Evolutionary conservation across 2,113 vertebrate species (phyloP), one percentile per base, ranked within the genome.

Genomic region (Chionodraco myersi): DNA sequence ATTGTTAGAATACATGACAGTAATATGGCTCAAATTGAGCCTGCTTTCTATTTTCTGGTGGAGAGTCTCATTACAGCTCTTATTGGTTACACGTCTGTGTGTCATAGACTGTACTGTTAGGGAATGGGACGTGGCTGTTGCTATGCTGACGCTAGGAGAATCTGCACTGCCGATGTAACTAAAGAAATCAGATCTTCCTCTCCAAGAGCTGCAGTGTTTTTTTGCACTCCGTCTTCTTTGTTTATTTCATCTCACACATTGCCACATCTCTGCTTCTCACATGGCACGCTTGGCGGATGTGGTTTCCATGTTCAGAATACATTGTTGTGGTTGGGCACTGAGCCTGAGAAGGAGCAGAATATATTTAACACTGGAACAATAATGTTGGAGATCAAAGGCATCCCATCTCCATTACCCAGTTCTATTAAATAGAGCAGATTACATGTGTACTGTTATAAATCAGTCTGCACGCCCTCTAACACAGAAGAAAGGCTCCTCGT

Each of bases 121-220:
- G 84, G 90, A 91, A 92, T 72, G 88, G 86, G 86, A 92, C 51
- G 88, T 72, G 85, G 92, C 91, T 93, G 92, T 93, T 92, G 92
- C 92, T 93, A 93, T 93, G 91, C 92, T 91, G 91, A 92, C 87
- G 79, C 89, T 65, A 77, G 86, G 86, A 89, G 88, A 90, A 90
- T 89, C 88, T 91, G 91, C 90, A 91, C 86, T 92, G 89, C 86
- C 82, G 85, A 83, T 91, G 89, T 72, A 89, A 86, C 89, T 89
- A 85, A 89, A 91, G 90, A 90, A 90, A 92, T 84, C 86, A 61
- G 83, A 86, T 91, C 86, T 91, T 91, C 78, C 78, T 87, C 86
- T 89, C 86, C 71, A 76, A 60, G 75, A 84, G 82, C 85, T 89
- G 88, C 85, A 83, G 82, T 73, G 60, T 41, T 82, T 41, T 82